These are phyloP conservation scores for Drosophila maculinotata DNA, from an alignment of 2,888 invertebrate species.

Conservation along the genomic window DNA sequence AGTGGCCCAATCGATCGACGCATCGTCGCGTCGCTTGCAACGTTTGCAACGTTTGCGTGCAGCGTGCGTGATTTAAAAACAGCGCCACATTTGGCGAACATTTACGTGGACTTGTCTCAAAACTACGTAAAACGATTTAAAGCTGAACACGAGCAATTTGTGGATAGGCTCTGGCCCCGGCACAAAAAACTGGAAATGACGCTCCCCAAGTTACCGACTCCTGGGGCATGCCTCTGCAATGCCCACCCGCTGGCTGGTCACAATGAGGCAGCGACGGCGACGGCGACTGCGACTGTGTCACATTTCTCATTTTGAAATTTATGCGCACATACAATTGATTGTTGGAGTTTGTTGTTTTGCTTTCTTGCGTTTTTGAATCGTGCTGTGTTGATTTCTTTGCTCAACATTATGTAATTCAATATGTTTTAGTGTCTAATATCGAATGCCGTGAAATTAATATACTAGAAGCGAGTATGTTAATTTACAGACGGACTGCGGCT, in stretches of 20 bases:
- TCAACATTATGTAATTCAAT: constrained; percentile 61
- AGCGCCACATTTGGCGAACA: constrained; percentile 79
- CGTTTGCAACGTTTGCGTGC: constrained; percentile 70
- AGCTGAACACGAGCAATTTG: constrained; percentile 78
- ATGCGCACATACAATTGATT: constrained; percentile 72
- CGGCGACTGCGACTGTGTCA: constrained; percentile 40
- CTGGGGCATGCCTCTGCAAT: constrained; percentile 11
- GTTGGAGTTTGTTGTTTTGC: constrained; percentile 37
- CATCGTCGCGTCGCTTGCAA: constrained; percentile 24
- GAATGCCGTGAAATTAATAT: constrained; percentile 59
- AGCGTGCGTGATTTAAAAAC: constrained; percentile 78
- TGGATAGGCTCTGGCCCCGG: constrained; percentile 59
- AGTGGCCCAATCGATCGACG: constrained; percentile 69
- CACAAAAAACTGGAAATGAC: too few relatives aligned
- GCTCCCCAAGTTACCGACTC: background rate
- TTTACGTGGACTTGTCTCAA: constrained; percentile 75
- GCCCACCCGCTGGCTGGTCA: constrained; percentile 57
- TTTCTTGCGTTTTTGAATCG: constrained; percentile 26
- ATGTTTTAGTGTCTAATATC: constrained; percentile 59
- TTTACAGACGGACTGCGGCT: constrained; percentile 17
- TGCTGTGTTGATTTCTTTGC: constrained; percentile 20
- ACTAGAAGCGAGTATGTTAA: constrained; percentile 42
- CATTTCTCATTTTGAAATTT: constrained; percentile 73
- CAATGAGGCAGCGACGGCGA: constrained; percentile 26
- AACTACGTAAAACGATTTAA: constrained; percentile 79